Evolutionary conservation across 2,888 invertebrate species (phyloP).

Genomic region (Hydriomena furcata): DNA sequence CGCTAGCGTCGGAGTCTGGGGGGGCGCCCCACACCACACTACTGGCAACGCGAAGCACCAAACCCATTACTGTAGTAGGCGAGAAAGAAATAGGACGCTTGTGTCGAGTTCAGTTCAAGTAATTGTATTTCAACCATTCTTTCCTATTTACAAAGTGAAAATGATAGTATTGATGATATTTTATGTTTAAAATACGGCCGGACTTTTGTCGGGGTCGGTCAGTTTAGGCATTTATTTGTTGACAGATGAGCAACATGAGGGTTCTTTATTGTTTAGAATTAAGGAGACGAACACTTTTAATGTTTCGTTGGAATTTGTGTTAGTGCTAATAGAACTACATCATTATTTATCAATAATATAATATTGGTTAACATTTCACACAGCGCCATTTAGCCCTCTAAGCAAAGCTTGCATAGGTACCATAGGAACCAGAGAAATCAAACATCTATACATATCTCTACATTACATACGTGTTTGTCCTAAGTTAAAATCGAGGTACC

Average conservation of each 20-base stretch:
- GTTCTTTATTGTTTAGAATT: slow-evolving; percentile 18
- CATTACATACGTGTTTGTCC: too few species aligned
- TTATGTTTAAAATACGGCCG: neutral
- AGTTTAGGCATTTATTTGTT: too few species aligned
- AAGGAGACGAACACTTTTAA: too few species aligned
- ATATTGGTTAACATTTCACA: too few species aligned
- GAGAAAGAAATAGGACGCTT: slow-evolving; percentile 79
- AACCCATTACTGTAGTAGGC: slow-evolving; percentile 77
- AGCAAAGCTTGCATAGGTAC: too few species aligned
- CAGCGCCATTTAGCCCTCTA: too few species aligned
- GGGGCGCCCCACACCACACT: slow-evolving; percentile 48
- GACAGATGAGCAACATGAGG: too few species aligned
- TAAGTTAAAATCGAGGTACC: too few species aligned
- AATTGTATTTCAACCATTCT: slow-evolving; percentile 77
- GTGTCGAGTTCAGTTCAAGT: slow-evolving; percentile 76
- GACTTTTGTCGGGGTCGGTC: neutral
- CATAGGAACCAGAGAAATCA: too few species aligned
- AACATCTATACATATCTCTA: too few species aligned
- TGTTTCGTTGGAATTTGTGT: slow-evolving; percentile 10
- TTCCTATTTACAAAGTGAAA: slow-evolving; percentile 44
- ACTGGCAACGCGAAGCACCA: slow-evolving; percentile 56
- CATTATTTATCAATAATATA: too few species aligned
- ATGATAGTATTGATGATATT: slow-evolving; percentile 28
- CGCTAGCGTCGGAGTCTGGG: slow-evolving; percentile 63
- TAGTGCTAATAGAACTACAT: neutral